Conservation (phyloP, 2,888 invertebrate species). For the Dione vanillae region DNA sequence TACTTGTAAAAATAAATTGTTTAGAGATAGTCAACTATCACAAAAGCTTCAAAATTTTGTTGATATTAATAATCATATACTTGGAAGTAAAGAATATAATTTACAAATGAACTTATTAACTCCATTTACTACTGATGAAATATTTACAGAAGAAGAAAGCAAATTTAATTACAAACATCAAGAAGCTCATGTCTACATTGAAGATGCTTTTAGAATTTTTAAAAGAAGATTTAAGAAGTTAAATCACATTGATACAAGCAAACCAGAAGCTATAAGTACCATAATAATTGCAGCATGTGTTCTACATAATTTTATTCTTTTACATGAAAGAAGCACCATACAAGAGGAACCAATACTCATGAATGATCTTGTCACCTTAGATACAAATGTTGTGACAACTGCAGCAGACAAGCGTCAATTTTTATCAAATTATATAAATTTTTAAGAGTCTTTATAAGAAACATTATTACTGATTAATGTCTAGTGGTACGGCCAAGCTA, state of each 20-base stretch:
- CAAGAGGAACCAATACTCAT: conserved; percentile 68
- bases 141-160: conserved; percentile 76
- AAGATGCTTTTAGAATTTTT: conserved; percentile 71
- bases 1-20: conserved; percentile 68
- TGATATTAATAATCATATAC: conserved; percentile 74
- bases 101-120: conserved; percentile 71
- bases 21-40: conserved; percentile 66
- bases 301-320: conserved; percentile 73
- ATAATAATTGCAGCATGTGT: conserved; percentile 72
- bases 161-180: conserved; percentile 77
- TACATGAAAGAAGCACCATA: conserved; percentile 71
- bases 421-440: conserved; percentile 77
- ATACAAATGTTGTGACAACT: conserved; percentile 67
- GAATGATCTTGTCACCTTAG: conserved; percentile 71
- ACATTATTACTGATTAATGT: background rate
- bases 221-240: conserved; percentile 71
- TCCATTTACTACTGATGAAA: conserved; percentile 72
- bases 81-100: conserved; percentile 73
- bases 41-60: conserved; percentile 69
- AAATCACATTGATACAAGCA: conserved; percentile 66
- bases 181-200: conserved; percentile 71
- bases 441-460: conserved; percentile 53
- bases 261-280: conserved; percentile 62
- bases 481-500: too few relatives aligned
- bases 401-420: conserved; percentile 75